Conservation (phyloP, 2,797 vertebrate species). For the Epinephelus awoara region DNA sequence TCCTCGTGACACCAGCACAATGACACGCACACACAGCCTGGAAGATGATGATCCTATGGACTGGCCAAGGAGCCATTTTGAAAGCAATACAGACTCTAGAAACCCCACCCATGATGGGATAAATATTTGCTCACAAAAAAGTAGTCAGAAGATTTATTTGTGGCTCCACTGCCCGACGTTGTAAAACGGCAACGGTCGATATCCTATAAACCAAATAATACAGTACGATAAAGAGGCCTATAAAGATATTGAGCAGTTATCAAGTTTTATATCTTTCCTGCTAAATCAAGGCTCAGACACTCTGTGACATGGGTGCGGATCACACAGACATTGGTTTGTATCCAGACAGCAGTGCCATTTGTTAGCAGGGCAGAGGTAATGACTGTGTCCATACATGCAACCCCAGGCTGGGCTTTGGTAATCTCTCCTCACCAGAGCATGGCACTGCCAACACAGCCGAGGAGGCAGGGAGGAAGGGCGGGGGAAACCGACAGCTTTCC, state of each 20-base stretch:
- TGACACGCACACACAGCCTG: constrained; percentile 37
- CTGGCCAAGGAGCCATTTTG: constrained; percentile 59
- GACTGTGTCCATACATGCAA: constrained; percentile 79
- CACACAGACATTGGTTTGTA: constrained; percentile 43
- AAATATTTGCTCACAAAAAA: constrained; percentile 62
- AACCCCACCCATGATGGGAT: constrained; percentile 39
- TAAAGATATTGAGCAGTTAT: constrained; percentile 73
- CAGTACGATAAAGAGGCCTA: constrained; percentile 58
- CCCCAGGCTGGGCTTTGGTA: constrained; percentile 81
- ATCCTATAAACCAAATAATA: constrained; percentile 70
- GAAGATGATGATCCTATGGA: constrained; percentile 43
- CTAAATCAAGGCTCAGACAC: constrained; percentile 64
- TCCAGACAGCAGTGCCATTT: constrained; percentile 67
- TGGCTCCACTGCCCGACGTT: constrained; percentile 6
- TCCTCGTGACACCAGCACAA: constrained; percentile 63
- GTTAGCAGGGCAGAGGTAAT: constrained; percentile 79
- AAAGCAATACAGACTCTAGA: constrained; percentile 46
- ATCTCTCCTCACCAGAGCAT: constrained; percentile 81
- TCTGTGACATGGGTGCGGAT: constrained; percentile 24
- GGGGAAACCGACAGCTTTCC: constrained; percentile 70
- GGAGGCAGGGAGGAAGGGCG: constrained; percentile 49
- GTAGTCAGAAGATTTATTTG: constrained; percentile 65
- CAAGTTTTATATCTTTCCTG: constrained; percentile 61
- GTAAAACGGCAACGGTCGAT: constrained; percentile 65
- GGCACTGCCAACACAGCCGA: constrained; percentile 71